Base-by-base conservation (phyloP, 2,797 vertebrate species). In the Hephaestus fuliginosus region DNA sequence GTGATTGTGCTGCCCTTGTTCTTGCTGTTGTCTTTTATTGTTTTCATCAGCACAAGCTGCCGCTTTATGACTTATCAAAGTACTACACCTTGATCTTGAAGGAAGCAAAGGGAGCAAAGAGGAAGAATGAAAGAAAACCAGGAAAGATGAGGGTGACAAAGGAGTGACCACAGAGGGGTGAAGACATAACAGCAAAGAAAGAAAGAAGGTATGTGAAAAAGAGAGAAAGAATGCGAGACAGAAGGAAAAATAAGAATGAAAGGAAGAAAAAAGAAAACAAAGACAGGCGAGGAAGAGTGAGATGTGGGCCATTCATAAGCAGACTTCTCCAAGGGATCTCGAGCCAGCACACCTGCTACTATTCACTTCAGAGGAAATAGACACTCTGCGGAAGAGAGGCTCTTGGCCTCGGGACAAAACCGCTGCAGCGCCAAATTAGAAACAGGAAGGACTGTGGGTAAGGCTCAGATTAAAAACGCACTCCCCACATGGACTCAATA, bases 281-380 rank as follows among this genome's bases (percentile, higher is more conserved):
- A 92, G 85, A 77, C 87, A 72, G 82, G 78, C 78, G 49, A 91
- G 86, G 92, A 91, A 90, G 79, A 91, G 88, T 79, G 88, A 91
- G 92, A 94, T 94, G 92, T 93, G 93, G 93, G 92, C 92, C 92
- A 94, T 95, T 94, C 93, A 93, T 93, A 95, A 93, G 91, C 92
- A 93, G 92, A 93, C 92, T 89, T 91, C 90, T 92, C 88, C 88
- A 78, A 94, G 81, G 85, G 88, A 92, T 92, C 90, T 86, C 25
- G 66, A 92, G 94, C 95, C 96, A 95, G 94, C 95, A 96, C 95
- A 96, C 95, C 95, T 96, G 95, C 95, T 96, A 95, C 95, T 95
- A 94, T 95, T 96, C 96, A 96, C 95, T 95, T 95, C 93, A 95
- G 94, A 96, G 96, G 96, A 96, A 96, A 96, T 95, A 95, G 95